Evolutionary conservation across 2,888 invertebrate genomes (phyloP).

Genomic region (Hirtodrosophila trivittata): DNA sequence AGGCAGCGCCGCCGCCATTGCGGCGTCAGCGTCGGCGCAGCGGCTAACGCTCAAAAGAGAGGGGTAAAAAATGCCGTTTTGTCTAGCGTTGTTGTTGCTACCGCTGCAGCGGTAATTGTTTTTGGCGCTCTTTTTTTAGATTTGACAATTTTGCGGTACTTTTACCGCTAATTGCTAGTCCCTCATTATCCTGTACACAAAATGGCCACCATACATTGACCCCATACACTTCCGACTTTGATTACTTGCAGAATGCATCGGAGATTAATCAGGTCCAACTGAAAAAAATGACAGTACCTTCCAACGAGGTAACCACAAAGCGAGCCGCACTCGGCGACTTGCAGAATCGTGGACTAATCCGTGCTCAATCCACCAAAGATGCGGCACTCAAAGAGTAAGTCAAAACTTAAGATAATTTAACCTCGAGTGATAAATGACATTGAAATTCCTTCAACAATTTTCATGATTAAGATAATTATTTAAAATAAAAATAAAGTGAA

Average conservation of each 20-base stretch:
- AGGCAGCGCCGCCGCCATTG: conserved; percentile 44
- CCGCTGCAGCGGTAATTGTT: conserved; percentile 36
- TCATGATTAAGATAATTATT: background rate
- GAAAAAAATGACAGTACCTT: conserved; percentile 76
- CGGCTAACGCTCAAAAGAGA: conserved; percentile 22
- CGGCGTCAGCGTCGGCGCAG: conserved; percentile 34
- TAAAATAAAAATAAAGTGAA: background rate
- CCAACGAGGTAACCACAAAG: conserved; percentile 73
- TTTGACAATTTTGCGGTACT: conserved; percentile 23
- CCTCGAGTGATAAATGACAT: too few species aligned
- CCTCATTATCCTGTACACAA: conserved; percentile 36
- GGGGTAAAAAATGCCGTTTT: conserved; percentile 53
- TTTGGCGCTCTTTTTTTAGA: conserved; percentile 41
- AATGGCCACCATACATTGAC: conserved; percentile 55
- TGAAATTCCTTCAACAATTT: background rate
- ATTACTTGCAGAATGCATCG: conserved; percentile 74
- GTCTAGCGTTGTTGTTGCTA: conserved; percentile 25
- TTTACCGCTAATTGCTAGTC: conserved; percentile 51
- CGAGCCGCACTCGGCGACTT: conserved; percentile 85
- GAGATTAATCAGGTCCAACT: conserved; percentile 74
- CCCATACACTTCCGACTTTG: conserved; percentile 2
- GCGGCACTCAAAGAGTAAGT: conserved; percentile 80
- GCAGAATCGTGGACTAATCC: conserved; percentile 84
- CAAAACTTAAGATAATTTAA: background rate
- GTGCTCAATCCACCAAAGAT: conserved; percentile 68